A percentile compares a stretch with the other conserved stretches of the same genome.
These are phyloP conservation scores for Mus pahari DNA, from an alignment of 2,113 vertebrate species.

Conservation along the genomic window DNA sequence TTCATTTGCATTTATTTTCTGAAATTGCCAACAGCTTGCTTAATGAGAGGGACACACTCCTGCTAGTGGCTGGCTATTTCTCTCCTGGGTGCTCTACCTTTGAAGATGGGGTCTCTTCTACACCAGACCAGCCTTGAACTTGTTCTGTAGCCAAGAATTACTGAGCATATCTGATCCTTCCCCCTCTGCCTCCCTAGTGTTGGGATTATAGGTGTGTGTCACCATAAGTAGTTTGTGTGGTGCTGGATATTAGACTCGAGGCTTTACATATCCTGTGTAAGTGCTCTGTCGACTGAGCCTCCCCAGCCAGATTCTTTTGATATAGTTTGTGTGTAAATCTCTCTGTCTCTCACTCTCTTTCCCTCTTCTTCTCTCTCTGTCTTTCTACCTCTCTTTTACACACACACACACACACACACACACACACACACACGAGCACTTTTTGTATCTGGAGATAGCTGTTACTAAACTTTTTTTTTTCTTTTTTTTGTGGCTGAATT, in stretches of 20 bases:
- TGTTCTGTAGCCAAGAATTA: background rate
- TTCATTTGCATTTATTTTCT: constrained; percentile 59
- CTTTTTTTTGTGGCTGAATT: background rate
- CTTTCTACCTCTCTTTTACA: background rate
- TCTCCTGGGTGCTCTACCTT: background rate
- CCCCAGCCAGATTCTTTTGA: background rate
- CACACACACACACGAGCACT: background rate
- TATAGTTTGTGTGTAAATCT: background rate
- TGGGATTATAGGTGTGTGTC: background rate
- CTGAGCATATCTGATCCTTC: background rate
- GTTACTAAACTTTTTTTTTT: background rate
- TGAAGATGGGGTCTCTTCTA: background rate
- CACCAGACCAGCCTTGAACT: background rate
- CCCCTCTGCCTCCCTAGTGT: no score
- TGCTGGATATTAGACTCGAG: background rate
- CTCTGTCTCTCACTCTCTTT: no score
- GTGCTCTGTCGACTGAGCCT: background rate
- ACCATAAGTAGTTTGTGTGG: background rate
- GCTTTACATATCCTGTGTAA: background rate
- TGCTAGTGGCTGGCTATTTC: background rate
- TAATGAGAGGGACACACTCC: background rate
- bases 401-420: no score
- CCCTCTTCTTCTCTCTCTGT: no score
- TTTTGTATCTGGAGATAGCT: background rate
- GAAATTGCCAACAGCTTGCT: constrained; percentile 51